Conservation (phyloP, 2,888 invertebrate genomes). For the Volucella bombylans region DNA sequence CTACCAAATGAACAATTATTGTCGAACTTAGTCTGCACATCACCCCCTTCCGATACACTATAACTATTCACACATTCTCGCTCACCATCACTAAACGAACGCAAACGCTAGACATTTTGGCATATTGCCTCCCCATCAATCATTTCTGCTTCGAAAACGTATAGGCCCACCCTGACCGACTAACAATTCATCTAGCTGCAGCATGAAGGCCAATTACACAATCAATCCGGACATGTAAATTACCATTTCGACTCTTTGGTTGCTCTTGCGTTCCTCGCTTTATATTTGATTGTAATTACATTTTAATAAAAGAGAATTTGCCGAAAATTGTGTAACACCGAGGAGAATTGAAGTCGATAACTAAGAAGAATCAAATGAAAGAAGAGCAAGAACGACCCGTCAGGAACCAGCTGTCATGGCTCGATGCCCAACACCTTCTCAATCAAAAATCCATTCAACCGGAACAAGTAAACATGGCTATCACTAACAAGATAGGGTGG, state of each 20-base stretch:
- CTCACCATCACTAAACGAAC: slow-evolving; percentile 17
- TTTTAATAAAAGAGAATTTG: slow-evolving; percentile 62
- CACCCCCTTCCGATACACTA: slow-evolving; percentile 25
- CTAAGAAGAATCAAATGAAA: background rate
- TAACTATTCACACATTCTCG: slow-evolving; percentile 34
- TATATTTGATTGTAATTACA: slow-evolving; percentile 55
- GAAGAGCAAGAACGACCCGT: slow-evolving; percentile 20
- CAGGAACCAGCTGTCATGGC: slow-evolving; percentile 59
- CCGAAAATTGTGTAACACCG: slow-evolving; percentile 14
- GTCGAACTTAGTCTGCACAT: background rate
- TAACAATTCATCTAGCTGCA: background rate
- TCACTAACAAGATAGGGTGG: background rate
- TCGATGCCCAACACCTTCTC: slow-evolving; percentile 62
- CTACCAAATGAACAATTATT: slow-evolving; percentile 16
- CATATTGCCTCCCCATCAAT: slow-evolving; percentile 59
- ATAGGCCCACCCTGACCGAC: background rate
- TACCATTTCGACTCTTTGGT: slow-evolving; percentile 25
- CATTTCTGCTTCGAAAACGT: slow-evolving; percentile 44
- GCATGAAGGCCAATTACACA: slow-evolving; percentile 66
- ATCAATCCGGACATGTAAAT: slow-evolving; percentile 72
- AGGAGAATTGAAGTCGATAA: background rate
- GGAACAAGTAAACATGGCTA: slow-evolving; percentile 58
- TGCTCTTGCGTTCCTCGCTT: background rate
- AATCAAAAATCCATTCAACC: slow-evolving; percentile 69
- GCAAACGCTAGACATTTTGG: slow-evolving; percentile 45